Evolutionary conservation across 2,113 vertebrate genomes (phyloP), one percentile per base, ranked within the genome.

Genomic region (Python bivittatus): DNA sequence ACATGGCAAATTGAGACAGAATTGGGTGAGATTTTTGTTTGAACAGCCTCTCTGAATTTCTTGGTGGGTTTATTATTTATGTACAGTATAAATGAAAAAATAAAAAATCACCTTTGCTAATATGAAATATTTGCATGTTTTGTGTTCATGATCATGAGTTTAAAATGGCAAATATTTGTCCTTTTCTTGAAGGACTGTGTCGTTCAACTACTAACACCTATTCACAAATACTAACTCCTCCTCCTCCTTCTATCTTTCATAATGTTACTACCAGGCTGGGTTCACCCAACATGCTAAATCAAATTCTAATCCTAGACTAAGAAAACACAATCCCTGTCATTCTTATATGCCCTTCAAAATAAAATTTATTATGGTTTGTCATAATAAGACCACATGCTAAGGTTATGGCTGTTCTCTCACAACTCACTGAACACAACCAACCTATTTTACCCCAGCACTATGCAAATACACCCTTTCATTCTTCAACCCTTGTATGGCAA

Each of bases 1-100:
- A 95, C 58, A 94, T 95, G 96, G 92, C 95, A 96, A 96, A 97
- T 96, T 88, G 95, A 96, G 94, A 95, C 94, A 87, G 94, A 96
- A 93, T 95, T 93, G 95, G 93, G 94, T 96, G 95, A 94, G 90
- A 90, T 92, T 95, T 96, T 89, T 64, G 58, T 93, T 95, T 88
- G 92, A 95, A 96, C 95, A 92, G 93, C 93, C 91, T 95, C 90
- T 93, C 96, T 22, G 93, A 95, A 89, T 95, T 94, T 95, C 92
- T 68, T 96, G 95, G 95, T 1, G 0, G 48, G 91, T 91, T 93
- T 83, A 91, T 93, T 93, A 93, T 92, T 91, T 64, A 57, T 2
- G 9, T 17, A 5, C n/a, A 57, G n/a, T 29, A 58, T 48, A 44
- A 23, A 84, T 52, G 42, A 33, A 4, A 83, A 92, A n/a, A 15